Percentiles rank a stretch among this genome's conserved stretches.
Evolutionary conservation across 2,113 vertebrate genomes (phyloP).

Genomic region (Mobula birostris): DNA sequence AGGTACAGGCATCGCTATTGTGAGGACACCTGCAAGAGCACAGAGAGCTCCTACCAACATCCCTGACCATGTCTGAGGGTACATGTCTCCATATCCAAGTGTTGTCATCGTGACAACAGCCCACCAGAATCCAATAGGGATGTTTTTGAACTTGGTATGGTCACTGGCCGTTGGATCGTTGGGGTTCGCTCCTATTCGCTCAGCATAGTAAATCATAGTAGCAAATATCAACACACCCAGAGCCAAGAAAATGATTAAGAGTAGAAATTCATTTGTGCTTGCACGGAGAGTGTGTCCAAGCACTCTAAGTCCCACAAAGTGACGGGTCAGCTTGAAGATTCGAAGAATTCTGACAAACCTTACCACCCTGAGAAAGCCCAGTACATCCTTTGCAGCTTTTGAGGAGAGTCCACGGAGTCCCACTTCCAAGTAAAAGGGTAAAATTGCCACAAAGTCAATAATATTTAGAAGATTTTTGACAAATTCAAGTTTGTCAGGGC

Average conservation of each 20-base stretch:
- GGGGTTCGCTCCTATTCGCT: slow-evolving; percentile 83
- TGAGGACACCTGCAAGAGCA: slow-evolving; percentile 84
- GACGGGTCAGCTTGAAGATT: slow-evolving; percentile 96
- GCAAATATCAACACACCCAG: slow-evolving; percentile 95
- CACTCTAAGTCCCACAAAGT: slow-evolving; percentile 90
- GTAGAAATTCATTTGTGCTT: slow-evolving; percentile 91
- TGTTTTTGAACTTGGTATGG: slow-evolving; percentile 95
- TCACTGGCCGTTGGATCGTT: slow-evolving; percentile 81
- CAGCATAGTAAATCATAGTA: slow-evolving; percentile 98
- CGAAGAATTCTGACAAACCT: slow-evolving; percentile 93
- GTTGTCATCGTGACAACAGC: slow-evolving; percentile 98
- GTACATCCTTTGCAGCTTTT: slow-evolving; percentile 92
- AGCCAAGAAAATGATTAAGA: slow-evolving; percentile 94
- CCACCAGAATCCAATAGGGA: slow-evolving; percentile 98
- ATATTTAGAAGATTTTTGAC: slow-evolving; percentile 92
- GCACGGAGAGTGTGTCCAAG: slow-evolving; percentile 90
- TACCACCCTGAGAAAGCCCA: slow-evolving; percentile 95
- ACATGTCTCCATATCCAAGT: slow-evolving; percentile 95
- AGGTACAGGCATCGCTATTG: slow-evolving; percentile 97
- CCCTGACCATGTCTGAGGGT: slow-evolving; percentile 93
- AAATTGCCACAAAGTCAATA: slow-evolving; percentile 94
- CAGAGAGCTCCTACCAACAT: slow-evolving; percentile 94
- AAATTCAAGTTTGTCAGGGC: slow-evolving; percentile 94
- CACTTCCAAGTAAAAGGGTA: slow-evolving; percentile 94
- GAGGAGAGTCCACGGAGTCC: slow-evolving; percentile 91